Conservation (phyloP, 2,113 vertebrate genomes). For the Rhinoptilus africanus region DNA sequence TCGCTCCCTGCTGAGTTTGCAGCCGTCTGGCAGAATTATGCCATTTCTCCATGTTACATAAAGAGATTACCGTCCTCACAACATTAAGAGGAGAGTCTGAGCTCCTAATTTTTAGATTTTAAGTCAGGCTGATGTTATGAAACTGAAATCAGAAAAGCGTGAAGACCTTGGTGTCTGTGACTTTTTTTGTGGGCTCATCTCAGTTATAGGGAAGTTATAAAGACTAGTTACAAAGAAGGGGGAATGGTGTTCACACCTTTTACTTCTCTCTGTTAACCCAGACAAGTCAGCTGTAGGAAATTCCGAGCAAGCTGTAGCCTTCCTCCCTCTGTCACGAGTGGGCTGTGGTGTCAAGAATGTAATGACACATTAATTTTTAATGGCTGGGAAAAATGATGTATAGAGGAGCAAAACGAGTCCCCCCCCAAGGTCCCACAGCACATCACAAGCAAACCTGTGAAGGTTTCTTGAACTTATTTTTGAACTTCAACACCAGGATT, state of each 20-base stretch:
- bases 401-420: neutral
- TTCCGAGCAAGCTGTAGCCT: neutral
- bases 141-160: neutral
- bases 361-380: neutral
- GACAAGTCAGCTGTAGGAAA: neutral
- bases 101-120: slow-evolving; percentile 6
- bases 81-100: neutral
- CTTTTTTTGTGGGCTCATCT: neutral
- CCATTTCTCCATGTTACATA: slow-evolving; percentile 5
- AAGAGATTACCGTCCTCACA: slow-evolving; percentile 25
- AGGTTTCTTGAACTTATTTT: neutral
- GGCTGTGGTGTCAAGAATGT: neutral
- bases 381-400: neutral
- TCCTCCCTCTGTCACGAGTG: neutral
- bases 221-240: neutral
- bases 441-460: neutral
- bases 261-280: neutral
- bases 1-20: neutral
- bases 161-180: neutral
- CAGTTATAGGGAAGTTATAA: neutral
- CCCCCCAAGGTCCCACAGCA: neutral
- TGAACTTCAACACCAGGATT: neutral
- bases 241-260: neutral
- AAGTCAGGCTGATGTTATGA: neutral
- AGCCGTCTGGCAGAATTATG: neutral